These are phyloP conservation scores for Ia io DNA, from an alignment of 2,113 vertebrate genomes.

Conservation along the genomic window DNA sequence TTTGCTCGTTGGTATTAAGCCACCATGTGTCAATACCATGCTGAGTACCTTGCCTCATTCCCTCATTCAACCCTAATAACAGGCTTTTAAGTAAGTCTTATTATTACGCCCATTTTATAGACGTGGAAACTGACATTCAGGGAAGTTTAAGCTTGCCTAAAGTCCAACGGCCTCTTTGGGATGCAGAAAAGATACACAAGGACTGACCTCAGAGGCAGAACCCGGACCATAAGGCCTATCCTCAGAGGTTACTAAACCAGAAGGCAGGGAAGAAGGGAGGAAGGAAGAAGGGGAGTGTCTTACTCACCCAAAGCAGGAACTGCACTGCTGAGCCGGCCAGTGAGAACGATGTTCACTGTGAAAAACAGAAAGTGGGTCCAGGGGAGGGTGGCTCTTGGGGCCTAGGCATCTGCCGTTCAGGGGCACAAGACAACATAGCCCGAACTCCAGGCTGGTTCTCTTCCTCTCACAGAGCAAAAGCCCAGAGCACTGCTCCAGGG, in stretches of 20 bases:
- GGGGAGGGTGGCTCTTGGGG: neutral
- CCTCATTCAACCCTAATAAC: neutral
- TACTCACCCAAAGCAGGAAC: slow-evolving; percentile 85
- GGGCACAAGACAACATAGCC: neutral
- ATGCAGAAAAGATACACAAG: neutral
- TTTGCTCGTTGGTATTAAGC: neutral
- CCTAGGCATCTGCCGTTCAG: neutral
- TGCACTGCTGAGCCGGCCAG: slow-evolving; percentile 82
- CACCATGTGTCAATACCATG: neutral
- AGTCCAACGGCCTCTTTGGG: neutral
- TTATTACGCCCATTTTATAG: neutral
- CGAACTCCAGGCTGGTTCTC: neutral
- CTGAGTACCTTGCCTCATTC: neutral
- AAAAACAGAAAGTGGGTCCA: slow-evolving; percentile 57
- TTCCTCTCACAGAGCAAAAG: neutral
- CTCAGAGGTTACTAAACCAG: neutral
- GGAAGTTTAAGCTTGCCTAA: neutral
- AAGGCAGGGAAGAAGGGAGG: neutral
- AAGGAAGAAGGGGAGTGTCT: slow-evolving; percentile 23
- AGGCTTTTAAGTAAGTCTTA: neutral
- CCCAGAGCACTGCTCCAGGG: neutral
- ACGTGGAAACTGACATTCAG: neutral
- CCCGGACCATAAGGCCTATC: neutral
- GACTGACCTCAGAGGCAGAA: neutral
- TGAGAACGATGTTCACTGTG: slow-evolving; percentile 85